These are phyloP conservation scores for Hymenochirus boettgeri DNA, from an alignment of 2,113 vertebrate genomes.

Conservation along the genomic window DNA sequence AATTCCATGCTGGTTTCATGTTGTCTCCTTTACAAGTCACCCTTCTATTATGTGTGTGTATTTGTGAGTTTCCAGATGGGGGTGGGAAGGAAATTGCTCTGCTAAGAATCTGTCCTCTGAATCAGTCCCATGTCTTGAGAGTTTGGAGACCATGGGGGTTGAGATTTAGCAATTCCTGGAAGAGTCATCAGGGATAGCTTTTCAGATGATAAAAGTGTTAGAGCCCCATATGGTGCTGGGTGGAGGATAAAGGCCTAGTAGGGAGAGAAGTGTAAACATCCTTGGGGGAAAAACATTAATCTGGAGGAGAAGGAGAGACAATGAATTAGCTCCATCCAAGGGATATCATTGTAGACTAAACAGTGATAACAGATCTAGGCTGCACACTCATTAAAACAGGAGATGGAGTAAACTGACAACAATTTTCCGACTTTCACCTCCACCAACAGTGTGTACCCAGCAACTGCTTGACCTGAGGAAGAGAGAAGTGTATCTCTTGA, in stretches of 20 bases:
- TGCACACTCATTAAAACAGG: no score
- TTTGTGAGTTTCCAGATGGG: background rate
- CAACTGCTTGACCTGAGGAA: no score
- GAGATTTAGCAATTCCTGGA: conserved; percentile 59
- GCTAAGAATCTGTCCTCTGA: conserved; percentile 54
- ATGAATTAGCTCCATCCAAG: conserved; percentile 34
- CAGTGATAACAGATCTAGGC: background rate
- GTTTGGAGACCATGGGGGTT: conserved; percentile 60
- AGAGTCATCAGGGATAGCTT: conserved; percentile 47
- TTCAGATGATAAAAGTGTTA: conserved; percentile 72
- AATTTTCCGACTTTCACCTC: no score
- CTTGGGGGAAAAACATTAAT: conserved; percentile 17
- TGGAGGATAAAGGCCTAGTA: conserved; percentile 41
- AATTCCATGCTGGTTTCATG: conserved; percentile 44
- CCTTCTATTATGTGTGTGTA: conserved; percentile 3
- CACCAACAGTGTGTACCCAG: no score
- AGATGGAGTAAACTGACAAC: no score
- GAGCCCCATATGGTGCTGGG: conserved; percentile 57
- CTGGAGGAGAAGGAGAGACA: background rate
- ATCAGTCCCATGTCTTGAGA: conserved; percentile 70
- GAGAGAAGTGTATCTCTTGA: no score
- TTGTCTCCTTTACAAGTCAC: conserved; percentile 44
- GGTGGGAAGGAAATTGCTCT: conserved; percentile 41
- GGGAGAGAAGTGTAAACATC: conserved; percentile 35
- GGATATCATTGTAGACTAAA: conserved; percentile 22